Percentiles rank a stretch among this genome's conserved stretches.
phyloP scores from a whole-genome alignment of 2,888 invertebrate species.

The Dioctria linearis region DNA sequence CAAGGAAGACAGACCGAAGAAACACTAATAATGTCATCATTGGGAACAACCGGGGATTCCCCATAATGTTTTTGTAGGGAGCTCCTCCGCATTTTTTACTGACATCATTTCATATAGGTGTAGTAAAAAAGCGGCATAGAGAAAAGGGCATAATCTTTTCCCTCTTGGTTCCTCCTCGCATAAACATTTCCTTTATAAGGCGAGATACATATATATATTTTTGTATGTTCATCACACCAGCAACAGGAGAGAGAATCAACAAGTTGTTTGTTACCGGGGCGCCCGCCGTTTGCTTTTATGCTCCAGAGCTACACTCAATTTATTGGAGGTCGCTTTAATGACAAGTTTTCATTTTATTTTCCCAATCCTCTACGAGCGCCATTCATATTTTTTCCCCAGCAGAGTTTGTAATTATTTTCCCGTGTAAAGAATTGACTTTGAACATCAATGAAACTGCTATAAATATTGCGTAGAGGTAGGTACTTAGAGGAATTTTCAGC shows the following conservation, averaged over 20 bases:
- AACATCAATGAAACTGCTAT: background rate
- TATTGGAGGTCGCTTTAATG: constrained; percentile 49
- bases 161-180: constrained; percentile 18
- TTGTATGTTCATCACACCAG: constrained; percentile 7
- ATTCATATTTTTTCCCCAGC: constrained; percentile 25
- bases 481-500: too few relatives aligned
- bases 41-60: constrained; percentile 48
- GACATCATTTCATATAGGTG: constrained; percentile 13
- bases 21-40: constrained; percentile 43
- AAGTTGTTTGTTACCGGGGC: constrained; percentile 41
- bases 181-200: constrained; percentile 39
- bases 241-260: constrained; percentile 33
- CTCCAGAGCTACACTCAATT: constrained; percentile 13
- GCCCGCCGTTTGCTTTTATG: constrained; percentile 24
- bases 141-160: constrained; percentile 31
- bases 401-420: constrained; percentile 15
- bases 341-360: constrained; percentile 46
- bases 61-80: constrained; percentile 46
- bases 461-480: background rate
- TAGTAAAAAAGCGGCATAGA: too few relatives aligned
- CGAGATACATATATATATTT: too few relatives aligned
- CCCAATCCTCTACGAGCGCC: constrained; percentile 9
- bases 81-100: background rate
- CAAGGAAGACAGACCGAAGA: constrained; percentile 40
- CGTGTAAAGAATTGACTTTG: background rate